Evolutionary conservation across 2,113 vertebrate genomes (phyloP), one percentile per base, ranked within the genome.

Genomic region (Heterochromis multidens): DNA sequence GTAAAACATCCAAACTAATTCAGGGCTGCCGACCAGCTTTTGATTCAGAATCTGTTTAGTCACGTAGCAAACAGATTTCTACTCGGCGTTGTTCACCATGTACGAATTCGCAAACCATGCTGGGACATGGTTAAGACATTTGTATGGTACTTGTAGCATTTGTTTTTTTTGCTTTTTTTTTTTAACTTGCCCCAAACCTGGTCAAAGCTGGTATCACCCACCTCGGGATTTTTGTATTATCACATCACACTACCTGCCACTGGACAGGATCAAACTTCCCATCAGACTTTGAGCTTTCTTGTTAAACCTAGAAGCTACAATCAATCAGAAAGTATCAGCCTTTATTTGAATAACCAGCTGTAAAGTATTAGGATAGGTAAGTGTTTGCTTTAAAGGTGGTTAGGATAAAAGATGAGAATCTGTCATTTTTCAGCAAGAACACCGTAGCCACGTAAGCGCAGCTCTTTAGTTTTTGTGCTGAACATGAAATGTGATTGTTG

Each of bases 141-240:
- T 57, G 72, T 87, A 72, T 82, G 87, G 65, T 78, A 70, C 79
- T 74, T 83, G 87, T 86, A 84, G 84, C 80, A 85, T 63, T 77
- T 23, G 13, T 35, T 65, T 54, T 43, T 49, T 67, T 43, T 11
- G n/a, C n/a, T 43, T 56, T 56, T 54, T 6, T 57, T 54, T 67
- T 74, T 25, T 2, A 78, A 35, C 11, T 63, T 5, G 1, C 3
- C 46, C 72, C 27, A 86, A 81, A 85, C 27, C 78, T 23, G 14
- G n/a, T 81, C 6, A 77, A 80, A 85, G 81, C 72, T 60, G 83
- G 37, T 76, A 33, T 80, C 67, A 62, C 63, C 23, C 7, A 17
- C 25, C 29, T 77, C 3, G n/a, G 61, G 16, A 43, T 16, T 76
- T 84, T 83, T 62, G 21, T 46, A 43, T 27, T 49, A 23, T 86